These are phyloP conservation scores for Drosophila niveifrons DNA, from an alignment of 2,888 invertebrate species.

Conservation along the genomic window DNA sequence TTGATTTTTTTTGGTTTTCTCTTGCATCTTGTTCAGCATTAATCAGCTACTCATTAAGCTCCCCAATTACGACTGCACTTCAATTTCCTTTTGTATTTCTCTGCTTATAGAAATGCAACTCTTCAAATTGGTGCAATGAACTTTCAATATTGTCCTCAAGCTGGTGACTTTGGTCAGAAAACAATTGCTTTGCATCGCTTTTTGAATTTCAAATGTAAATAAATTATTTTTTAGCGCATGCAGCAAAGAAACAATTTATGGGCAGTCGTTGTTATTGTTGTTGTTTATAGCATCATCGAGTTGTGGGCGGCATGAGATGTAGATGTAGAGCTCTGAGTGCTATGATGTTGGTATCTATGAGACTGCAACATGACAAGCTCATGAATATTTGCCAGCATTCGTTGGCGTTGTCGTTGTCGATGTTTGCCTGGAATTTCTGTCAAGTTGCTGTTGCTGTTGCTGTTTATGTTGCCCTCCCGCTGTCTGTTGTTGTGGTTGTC, in stretches of 20 bases:
- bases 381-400: constrained; percentile 70
- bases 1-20: constrained; percentile 10
- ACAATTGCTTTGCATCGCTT: constrained; percentile 43
- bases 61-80: constrained; percentile 32
- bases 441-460: constrained; percentile 39
- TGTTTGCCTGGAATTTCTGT: constrained; percentile 54
- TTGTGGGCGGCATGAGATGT: not conserved
- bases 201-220: constrained; percentile 67
- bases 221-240: constrained; percentile 59
- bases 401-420: constrained; percentile 47
- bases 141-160: constrained; percentile 17
- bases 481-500: constrained; percentile 38
- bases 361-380: constrained; percentile 67
- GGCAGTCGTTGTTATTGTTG: constrained; percentile 2
- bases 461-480: constrained; percentile 47
- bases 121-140: constrained; percentile 42
- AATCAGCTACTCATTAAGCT: not conserved
- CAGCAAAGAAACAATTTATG: constrained; percentile 33
- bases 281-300: not conserved
- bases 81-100: constrained; percentile 31
- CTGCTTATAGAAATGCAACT: constrained; percentile 1
- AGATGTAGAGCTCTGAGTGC: not conserved
- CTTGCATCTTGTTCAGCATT: not conserved
- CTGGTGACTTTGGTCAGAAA: constrained; percentile 22
- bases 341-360: constrained; percentile 41